Evolutionary conservation across 1,140 invertebrate genomes (phyloP).

Genomic region (Drosophila teissieri): DNA sequence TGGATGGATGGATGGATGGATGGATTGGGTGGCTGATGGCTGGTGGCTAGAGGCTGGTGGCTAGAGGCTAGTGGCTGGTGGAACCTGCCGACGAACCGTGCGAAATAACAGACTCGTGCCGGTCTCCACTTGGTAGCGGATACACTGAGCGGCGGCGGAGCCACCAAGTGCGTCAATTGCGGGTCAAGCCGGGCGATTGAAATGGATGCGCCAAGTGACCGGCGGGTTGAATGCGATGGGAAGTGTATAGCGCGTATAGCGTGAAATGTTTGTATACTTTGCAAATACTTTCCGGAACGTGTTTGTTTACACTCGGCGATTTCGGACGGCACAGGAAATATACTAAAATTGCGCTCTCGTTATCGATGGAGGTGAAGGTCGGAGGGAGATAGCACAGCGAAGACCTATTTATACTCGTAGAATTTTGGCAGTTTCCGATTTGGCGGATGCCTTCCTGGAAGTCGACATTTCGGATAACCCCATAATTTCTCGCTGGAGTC

Average conservation of each 20-base stretch:
- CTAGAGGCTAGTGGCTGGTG: neutral
- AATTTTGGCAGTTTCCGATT: constrained; percentile 37
- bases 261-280: constrained; percentile 23
- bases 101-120: constrained; percentile 60
- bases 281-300: constrained; percentile 49
- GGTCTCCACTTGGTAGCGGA: constrained; percentile 20
- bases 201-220: constrained; percentile 22
- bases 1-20: constrained; percentile 5
- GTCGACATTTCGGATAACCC: constrained; percentile 29
- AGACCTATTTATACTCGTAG: neutral
- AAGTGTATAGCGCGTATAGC: neutral
- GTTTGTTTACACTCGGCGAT: constrained; percentile 42
- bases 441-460: constrained; percentile 36
- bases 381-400: neutral
- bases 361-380: constrained; percentile 44
- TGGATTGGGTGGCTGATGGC: constrained; percentile 6
- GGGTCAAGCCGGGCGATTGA: constrained; percentile 18
- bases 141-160: constrained; percentile 11
- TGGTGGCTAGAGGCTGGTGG: too few relatives aligned
- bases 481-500: constrained; percentile 24
- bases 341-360: constrained; percentile 21
- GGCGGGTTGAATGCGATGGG: constrained; percentile 17
- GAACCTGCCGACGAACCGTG: constrained; percentile 39
- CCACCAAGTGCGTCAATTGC: constrained; percentile 48
- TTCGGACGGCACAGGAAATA: constrained; percentile 48